Base-by-base conservation (phyloP, 2,888 invertebrate genomes). In the Isoperla grammatica region DNA sequence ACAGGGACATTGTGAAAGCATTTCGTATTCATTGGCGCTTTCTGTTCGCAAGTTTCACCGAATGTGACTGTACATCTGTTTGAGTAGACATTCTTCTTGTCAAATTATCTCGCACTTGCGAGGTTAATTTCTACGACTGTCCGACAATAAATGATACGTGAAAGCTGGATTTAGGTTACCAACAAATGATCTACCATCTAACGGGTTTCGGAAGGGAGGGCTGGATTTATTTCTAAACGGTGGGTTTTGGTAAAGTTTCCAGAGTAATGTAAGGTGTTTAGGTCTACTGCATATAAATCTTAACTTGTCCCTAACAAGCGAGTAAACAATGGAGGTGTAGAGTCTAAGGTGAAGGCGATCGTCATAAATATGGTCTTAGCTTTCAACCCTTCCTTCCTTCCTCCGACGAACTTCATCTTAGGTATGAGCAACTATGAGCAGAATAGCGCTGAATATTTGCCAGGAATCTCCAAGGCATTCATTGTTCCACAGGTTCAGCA, bases 291-390 rank as follows among this genome's bases (percentile, higher is more conserved):
- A 53, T 58, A 61, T 61, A 61, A 61, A 61, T 61, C 61, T 61
- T 61, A 61, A 73, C 71, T 72, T 72, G 73, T 73, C 73, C 73
- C 71, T 71, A 71, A 71, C 73, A 71, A 60, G 72, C 71, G 71
- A 70, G 74, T 74, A 75, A 75, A 75, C 75, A 75, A 75, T 74
- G 69, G 70, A 72, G 73, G 72, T 72, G 72, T 71, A 72, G 71
- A 72, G 70, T 72, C 71, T 70, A 62, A 67, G 72, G 71, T 71
- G 72, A 72, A 72, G 68, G 71, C 72, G 72, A 73, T 71, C 69
- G 71, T 70, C 73, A 74, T 74, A 74, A 75, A 74, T 74, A 73
- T 74, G 71, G 69, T 67, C 64, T 71, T 71, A 50, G 60, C 60
- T 56, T 60, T 60, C 56, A 60, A 46, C 45, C 35, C 55, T 20